These are phyloP conservation scores for Pheosia gnoma DNA, from an alignment of 2,888 invertebrate genomes.

Conservation along the genomic window DNA sequence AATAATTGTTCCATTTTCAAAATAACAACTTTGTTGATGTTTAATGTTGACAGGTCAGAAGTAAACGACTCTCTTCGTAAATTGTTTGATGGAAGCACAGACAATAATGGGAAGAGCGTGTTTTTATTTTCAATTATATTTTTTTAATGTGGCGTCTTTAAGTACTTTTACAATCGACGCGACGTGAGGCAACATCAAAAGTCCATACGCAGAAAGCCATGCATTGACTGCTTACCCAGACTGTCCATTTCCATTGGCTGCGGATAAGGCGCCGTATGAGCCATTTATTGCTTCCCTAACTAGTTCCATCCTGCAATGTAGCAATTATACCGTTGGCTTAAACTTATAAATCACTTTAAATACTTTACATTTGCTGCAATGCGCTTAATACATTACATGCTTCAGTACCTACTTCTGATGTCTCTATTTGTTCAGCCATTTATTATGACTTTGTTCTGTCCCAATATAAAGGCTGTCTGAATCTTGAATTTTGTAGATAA, in stretches of 20 bases:
- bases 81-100: too few relatives aligned
- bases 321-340: slow-evolving; percentile 61
- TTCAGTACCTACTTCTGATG: background rate
- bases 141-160: too few relatives aligned
- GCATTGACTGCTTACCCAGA: slow-evolving; percentile 19
- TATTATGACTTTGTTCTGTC: background rate
- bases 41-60: too few relatives aligned
- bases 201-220: slow-evolving; percentile 20
- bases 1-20: too few relatives aligned
- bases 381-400: slow-evolving; percentile 52
- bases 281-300: slow-evolving; percentile 57
- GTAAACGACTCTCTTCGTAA: too few relatives aligned
- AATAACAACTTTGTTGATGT: too few relatives aligned
- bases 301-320: slow-evolving; percentile 51
- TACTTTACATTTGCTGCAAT: slow-evolving; percentile 64
- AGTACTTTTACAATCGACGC: too few relatives aligned
- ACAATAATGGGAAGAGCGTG: too few relatives aligned
- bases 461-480: background rate
- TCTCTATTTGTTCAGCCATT: background rate
- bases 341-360: slow-evolving; percentile 74
- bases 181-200: background rate
- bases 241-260: slow-evolving; percentile 26
- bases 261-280: slow-evolving; percentile 36
- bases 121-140: too few relatives aligned
- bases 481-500: too few relatives aligned